Base-by-base conservation (phyloP, 2,113 vertebrate genomes). In the Calcarius ornatus region DNA sequence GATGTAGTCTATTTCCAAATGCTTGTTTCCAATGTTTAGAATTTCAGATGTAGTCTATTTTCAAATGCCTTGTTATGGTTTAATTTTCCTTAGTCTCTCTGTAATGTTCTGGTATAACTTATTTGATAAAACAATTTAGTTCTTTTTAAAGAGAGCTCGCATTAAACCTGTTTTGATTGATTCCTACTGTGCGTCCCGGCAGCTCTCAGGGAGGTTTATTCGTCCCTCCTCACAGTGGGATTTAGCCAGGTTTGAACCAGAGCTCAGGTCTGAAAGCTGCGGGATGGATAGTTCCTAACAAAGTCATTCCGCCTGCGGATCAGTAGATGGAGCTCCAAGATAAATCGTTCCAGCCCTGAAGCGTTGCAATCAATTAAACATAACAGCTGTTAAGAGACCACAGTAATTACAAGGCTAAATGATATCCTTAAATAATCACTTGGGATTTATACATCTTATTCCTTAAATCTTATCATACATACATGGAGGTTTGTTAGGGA, bases 251-350 rank as follows among this genome's bases (percentile, higher is more conserved):
- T 57, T 57, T 54, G n/a, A 16, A 30, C 15, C n/a, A 17, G 40
- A 81, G 68, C 69, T 13, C 38, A 6, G n/a, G 5, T 45, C 31
- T 16, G 37, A 65, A 66, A 21, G 47, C 81, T 9, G n/a, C 4
- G 53, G 16, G 60, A 21, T 40, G 15, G 59, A 23, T 40, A 59
- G 30, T 7, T 94, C 56, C 69, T 48, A 10, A 48, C 7, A 35
- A 43, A 7, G 85, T 57, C 21, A 48, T 92, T 51, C 47, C 11
- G 18, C 60, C 28, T 38, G 87, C 15, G 28, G 4, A 80, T 81
- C 96, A 91, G 91, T 77, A 97, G 97, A 94, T 96, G 95, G 97
- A 92, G 95, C 95, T 93, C 92, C 59, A 91, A 95, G 94, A 95
- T 95, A 96, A 96, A 94, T 56, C 73, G 31, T 94, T 81, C 63